phyloP scores from a whole-genome alignment of 2,113 vertebrate species.

The Lycocorax pyrrhopterus region DNA sequence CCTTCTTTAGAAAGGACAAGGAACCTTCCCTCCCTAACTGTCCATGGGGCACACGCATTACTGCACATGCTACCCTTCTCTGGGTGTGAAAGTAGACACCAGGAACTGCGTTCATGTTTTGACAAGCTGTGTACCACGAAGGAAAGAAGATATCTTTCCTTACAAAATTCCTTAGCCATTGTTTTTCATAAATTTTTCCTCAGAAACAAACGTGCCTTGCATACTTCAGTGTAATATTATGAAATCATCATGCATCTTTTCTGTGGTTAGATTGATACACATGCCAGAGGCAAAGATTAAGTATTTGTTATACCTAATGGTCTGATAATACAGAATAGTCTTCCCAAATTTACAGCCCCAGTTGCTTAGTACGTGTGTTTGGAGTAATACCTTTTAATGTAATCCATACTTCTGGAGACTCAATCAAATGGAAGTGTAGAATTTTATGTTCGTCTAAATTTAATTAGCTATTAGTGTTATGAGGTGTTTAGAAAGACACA shows the following conservation, averaged over 20 bases:
- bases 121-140: background rate
- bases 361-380: background rate
- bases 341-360: background rate
- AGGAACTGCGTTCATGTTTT: background rate
- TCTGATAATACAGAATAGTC: background rate
- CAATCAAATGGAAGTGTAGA: background rate
- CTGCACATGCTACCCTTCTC: background rate
- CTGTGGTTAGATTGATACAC: background rate
- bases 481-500: background rate
- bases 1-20: background rate
- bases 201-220: background rate
- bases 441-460: background rate
- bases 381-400: background rate
- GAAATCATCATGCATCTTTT: background rate
- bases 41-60: background rate
- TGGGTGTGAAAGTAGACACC: background rate
- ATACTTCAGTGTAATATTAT: background rate
- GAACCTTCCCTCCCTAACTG: background rate
- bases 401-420: background rate
- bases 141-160: background rate
- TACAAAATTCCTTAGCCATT: background rate
- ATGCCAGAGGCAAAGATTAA: background rate
- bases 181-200: background rate
- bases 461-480: background rate
- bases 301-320: background rate